phyloP scores from a whole-genome alignment of 2,113 vertebrate species.

The Nyctereutes procyonoides region DNA sequence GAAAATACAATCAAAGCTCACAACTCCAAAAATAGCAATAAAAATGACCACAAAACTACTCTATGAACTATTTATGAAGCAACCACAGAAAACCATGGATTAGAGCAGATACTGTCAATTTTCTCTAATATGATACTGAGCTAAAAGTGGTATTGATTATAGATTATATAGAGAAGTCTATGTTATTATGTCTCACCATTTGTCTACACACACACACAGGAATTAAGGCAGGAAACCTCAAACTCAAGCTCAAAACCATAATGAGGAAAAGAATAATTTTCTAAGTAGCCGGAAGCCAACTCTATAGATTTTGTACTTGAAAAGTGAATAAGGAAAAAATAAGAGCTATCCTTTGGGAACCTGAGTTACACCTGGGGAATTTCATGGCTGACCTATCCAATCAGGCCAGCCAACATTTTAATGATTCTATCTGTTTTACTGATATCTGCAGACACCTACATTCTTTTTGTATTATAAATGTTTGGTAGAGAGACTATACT shows the following conservation, averaged over 20 bases:
- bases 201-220: background rate
- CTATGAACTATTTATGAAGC: slow-evolving; percentile 30
- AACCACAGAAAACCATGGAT: slow-evolving; percentile 5
- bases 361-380: background rate
- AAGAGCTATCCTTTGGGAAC: background rate
- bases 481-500: background rate
- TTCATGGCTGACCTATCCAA: background rate
- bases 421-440: slow-evolving; percentile 16
- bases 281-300: background rate
- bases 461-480: background rate
- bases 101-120: background rate
- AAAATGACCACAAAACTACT: background rate
- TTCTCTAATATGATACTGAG: background rate
- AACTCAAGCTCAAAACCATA: background rate
- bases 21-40: slow-evolving; percentile 54
- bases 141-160: background rate
- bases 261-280: background rate
- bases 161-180: background rate
- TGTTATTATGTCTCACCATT: background rate
- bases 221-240: background rate
- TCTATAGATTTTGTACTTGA: background rate
- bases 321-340: background rate
- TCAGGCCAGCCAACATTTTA: background rate
- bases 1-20: slow-evolving; percentile 2
- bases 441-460: background rate